These are phyloP conservation scores for Osmoderma eremita DNA, from an alignment of 2,888 invertebrate species.

Conservation along the genomic window DNA sequence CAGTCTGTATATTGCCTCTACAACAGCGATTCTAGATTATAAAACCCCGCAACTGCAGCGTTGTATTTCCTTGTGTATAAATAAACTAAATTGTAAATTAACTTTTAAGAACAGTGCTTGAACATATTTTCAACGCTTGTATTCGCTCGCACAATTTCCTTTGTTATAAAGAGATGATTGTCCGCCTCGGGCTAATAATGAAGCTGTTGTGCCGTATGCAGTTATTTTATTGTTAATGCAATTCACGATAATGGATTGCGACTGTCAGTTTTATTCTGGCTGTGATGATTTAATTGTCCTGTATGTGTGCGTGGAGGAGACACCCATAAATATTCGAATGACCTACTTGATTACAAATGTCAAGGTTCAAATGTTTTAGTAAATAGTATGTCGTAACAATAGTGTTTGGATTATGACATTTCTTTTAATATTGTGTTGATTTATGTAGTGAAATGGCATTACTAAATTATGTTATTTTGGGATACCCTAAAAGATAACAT, in stretches of 20 bases:
- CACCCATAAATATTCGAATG: conserved; percentile 3
- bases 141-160: too few relatives aligned
- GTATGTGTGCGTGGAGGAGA: neutral
- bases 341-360: conserved; percentile 23
- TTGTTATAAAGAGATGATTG: too few relatives aligned
- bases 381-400: conserved; percentile 2
- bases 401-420: neutral
- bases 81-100: too few relatives aligned
- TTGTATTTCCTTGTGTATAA: too few relatives aligned
- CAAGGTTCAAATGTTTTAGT: conserved; percentile 23
- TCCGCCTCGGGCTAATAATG: neutral
- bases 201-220: neutral
- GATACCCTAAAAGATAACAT: too few relatives aligned
- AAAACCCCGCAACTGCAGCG: too few relatives aligned
- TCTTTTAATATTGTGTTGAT: conserved; percentile 11
- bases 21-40: too few relatives aligned
- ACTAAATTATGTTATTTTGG: too few relatives aligned
- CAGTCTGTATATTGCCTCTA: too few relatives aligned
- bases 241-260: conserved; percentile 9
- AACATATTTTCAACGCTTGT: too few relatives aligned
- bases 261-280: conserved; percentile 11
- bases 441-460: too few relatives aligned
- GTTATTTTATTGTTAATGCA: conserved; percentile 12
- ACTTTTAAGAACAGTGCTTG: too few relatives aligned
- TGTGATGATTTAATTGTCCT: conserved; percentile 24